Evolutionary conservation across 2,113 vertebrate genomes (phyloP).

Genomic region (Paratilapia polleni): DNA sequence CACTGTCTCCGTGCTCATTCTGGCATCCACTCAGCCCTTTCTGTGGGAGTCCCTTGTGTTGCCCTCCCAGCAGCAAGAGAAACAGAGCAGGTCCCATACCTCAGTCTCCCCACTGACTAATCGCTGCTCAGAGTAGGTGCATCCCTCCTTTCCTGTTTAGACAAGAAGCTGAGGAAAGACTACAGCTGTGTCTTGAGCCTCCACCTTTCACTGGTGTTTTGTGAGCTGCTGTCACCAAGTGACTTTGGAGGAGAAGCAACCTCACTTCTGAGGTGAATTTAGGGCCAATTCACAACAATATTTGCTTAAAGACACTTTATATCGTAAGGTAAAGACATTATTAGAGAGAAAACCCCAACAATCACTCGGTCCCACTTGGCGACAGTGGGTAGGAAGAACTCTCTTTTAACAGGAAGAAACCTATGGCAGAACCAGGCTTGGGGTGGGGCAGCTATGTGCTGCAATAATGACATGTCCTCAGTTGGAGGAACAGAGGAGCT

Average conservation of each 20-base stretch:
- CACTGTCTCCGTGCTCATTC: background rate
- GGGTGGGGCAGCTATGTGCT: no score
- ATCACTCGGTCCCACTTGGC: no score
- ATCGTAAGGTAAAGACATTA: background rate
- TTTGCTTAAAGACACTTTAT: no score
- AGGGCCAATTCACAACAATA: background rate
- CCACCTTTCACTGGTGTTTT: background rate
- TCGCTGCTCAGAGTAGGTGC: background rate
- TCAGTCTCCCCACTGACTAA: background rate
- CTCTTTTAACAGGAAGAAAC: background rate
- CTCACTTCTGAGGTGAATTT: background rate
- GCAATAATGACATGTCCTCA: background rate
- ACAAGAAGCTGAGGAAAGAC: background rate
- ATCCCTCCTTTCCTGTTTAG: background rate
- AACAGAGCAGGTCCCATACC: background rate
- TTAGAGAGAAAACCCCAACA: background rate
- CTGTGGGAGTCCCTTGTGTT: background rate
- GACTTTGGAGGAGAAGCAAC: background rate
- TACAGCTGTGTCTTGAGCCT: background rate
- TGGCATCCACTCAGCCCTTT: background rate
- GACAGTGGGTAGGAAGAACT: background rate
- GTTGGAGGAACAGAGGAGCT: no score
- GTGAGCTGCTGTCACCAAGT: background rate
- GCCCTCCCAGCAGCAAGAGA: background rate
- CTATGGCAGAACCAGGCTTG: background rate